Evolutionary conservation across 2,113 vertebrate genomes (phyloP).

Genomic region (Mastomys natalensis): DNA sequence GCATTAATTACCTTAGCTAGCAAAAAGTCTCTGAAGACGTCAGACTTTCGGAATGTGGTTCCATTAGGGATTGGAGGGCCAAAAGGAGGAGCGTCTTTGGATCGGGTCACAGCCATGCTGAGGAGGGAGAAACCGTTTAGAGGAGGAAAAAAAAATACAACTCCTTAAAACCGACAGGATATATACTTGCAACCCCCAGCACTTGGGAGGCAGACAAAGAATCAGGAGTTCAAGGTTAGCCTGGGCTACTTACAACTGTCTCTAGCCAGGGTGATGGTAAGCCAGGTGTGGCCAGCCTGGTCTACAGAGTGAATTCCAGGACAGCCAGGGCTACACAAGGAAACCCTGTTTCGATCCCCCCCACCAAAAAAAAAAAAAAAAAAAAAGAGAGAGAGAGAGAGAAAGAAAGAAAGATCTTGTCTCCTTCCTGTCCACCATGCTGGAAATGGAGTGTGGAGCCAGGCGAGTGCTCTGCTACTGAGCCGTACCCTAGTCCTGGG

Average conservation of each 20-base stretch:
- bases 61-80: slow-evolving; percentile 93
- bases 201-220: neutral
- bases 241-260: neutral
- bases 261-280: neutral
- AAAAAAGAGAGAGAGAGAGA: no score
- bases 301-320: neutral
- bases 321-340: neutral
- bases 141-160: neutral
- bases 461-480: neutral
- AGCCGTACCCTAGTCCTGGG: neutral
- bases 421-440: neutral
- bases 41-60: slow-evolving; percentile 91
- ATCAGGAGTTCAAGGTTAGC: neutral
- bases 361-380: no score
- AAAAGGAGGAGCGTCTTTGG: slow-evolving; percentile 96
- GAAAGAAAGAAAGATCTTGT: neutral
- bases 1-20: slow-evolving; percentile 96
- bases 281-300: no score
- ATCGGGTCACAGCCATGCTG: slow-evolving; percentile 96
- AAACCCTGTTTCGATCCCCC: neutral
- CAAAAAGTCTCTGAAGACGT: slow-evolving; percentile 94
- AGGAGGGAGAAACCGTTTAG: slow-evolving; percentile 53
- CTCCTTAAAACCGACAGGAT: neutral
- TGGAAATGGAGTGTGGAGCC: neutral
- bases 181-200: neutral